These are phyloP conservation scores for Harpalus rubripes DNA, from an alignment of 2,888 invertebrate genomes.

Conservation along the genomic window DNA sequence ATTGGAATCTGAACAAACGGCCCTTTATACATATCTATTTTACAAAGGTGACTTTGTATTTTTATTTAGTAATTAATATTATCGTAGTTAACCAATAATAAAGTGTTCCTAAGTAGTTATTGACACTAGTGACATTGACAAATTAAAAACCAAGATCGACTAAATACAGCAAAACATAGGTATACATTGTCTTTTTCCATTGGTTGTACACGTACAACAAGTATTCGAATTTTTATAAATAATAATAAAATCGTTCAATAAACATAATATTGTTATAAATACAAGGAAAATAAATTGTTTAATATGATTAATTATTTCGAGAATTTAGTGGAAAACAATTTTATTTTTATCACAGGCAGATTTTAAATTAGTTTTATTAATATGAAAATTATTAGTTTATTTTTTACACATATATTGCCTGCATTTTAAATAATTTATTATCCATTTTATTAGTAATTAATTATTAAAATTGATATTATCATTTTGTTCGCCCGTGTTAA, in stretches of 20 bases:
- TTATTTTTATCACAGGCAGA: not conserved
- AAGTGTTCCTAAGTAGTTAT: no score
- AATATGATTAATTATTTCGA: not conserved
- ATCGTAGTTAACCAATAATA: no score
- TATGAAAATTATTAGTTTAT: conserved; percentile 7
- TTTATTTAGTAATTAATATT: no score
- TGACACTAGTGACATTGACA: no score
- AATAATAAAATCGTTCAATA: not conserved
- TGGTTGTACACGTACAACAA: no score
- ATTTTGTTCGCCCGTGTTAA: conserved; percentile 2
- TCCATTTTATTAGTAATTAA: conserved; percentile 4
- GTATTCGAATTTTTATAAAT: not conserved
- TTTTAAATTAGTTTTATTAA: conserved; percentile 8
- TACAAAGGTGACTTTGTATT: no score
- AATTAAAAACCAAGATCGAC: no score
- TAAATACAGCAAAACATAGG: no score
- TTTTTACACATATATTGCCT: not conserved
- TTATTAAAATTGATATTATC: conserved; percentile 7
- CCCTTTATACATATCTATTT: no score
- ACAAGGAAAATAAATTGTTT: not conserved
- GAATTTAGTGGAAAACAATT: conserved; percentile 3
- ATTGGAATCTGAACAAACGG: no score
- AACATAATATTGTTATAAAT: not conserved
- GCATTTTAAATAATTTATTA: conserved; percentile 4
- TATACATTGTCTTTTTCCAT: no score